Evolutionary conservation across 2,113 vertebrate genomes (phyloP), one percentile per base, ranked within the genome.

Genomic region (Felis chaus): DNA sequence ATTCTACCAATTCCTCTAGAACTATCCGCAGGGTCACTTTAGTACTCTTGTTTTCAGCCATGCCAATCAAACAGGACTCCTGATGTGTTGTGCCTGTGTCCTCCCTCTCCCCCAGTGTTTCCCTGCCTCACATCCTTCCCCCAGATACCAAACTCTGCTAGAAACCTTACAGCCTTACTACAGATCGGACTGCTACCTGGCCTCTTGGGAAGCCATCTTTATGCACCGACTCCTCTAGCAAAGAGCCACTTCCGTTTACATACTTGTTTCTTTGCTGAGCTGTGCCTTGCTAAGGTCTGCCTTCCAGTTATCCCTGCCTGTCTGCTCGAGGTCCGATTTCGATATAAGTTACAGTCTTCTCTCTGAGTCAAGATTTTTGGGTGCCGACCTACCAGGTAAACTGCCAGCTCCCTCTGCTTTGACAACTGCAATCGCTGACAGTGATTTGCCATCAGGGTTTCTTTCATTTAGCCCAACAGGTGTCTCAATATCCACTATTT

Each of bases 351-450:
- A 33, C 61, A 11, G 25, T 55, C 66, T 92, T 88, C 69, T 85
- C 89, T 74, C 66, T 78, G 63, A 95, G 82, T 82, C 71, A 90
- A 92, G 45, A 93, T 27, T 79, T 80, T 63, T 69, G 82, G 39
- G 18, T 87, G 10, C 7, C 15, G 29, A 7, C 23, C 11, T 63
- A 50, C 91, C 69, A 86, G 80, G 13, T 87, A 90, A 76, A 87
- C 81, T 65, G 4, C 10, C 7, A 87, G 45, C 23, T 27, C n/a
- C 11, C 53, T 90, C 66, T 63, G 48, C 33, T 23, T 86, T 57
- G 90, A 48, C 6, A 93, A 55, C n/a, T 81, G 86, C n/a, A 50
- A 48, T 7, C 23, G 14, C 48, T 33, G n/a, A 39, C n/a, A 66
- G 4, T 95, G 76, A 86, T 55, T 50, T 90, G 33, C 33, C 80